Base-by-base conservation (phyloP, 2,113 vertebrate genomes). In the Bothrops jararaca region DNA sequence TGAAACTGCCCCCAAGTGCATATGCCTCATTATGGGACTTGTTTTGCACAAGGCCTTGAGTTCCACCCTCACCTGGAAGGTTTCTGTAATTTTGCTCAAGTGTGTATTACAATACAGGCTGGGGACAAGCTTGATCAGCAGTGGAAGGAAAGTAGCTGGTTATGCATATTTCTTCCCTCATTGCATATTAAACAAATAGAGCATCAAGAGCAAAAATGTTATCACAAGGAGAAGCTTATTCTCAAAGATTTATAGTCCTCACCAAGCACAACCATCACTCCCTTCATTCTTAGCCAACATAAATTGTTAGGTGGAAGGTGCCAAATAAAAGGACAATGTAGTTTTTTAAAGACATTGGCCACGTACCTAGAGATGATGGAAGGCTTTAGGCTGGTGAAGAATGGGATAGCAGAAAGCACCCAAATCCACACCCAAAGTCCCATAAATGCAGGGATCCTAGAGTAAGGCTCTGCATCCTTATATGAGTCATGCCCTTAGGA, bases 401-500 rank as follows among this genome's bases (percentile, higher is more conserved):
- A 89, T 26, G 88, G 57, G 26, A 15, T 24, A 89, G 34, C 86
- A 94, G 94, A 94, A 92, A 34, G 88, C 34, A 86, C 42, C 18
- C 91, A 50, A 64, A 56, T 57, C 23, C 24, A 56, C 69, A 86
- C 42, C 92, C 4, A 64, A 95, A 87, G 1, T 1, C 11, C 92
- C 93, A 92, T 92, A 39, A 56, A 93, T 45, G 93, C 94, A 90
- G 69, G 89, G 94, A 88, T 18, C 0, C 1, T 95, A 94, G 94
- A 93, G 18, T 42, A 80, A 93, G 24, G 4, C 52, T 12, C 90
- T 39, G 57, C 85, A 90, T 23, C 29, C 96, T 95, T 94, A 93
- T 92, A 95, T 90, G 85, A 96, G 57, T 85, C 94, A 93, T 3
- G 88, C 58, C 93, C 91, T 93, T 64, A 86, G 93, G 93, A 88